Percentiles rank a stretch among this genome's conserved stretches.
Evolutionary conservation across 2,888 invertebrate species (phyloP).

Genomic region (Cephus pygmeus): DNA sequence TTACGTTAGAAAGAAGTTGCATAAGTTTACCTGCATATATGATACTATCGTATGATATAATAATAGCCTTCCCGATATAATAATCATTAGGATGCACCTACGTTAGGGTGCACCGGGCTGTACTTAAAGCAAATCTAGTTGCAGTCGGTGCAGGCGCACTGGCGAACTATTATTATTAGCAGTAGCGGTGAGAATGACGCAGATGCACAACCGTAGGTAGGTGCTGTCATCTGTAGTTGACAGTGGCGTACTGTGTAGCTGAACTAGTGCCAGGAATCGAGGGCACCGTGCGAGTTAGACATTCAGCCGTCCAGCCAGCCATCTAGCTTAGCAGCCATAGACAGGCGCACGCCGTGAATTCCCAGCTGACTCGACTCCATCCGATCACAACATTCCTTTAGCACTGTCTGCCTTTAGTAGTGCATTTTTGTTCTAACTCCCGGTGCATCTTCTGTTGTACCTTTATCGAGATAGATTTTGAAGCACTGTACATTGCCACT

Average conservation of each 20-base stretch:
- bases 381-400: background rate
- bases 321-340: background rate
- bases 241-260: background rate
- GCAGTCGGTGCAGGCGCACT: background rate
- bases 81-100: background rate
- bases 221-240: background rate
- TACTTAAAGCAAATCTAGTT: background rate
- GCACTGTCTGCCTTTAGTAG: background rate
- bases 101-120: background rate
- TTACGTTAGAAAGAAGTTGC: background rate
- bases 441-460: background rate
- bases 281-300: background rate
- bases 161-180: background rate
- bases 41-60: background rate
- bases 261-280: background rate
- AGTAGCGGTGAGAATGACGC: background rate
- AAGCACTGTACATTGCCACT: background rate
- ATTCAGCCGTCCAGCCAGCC: background rate
- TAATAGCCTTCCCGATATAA: no score
- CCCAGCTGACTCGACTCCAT: background rate
- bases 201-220: background rate
- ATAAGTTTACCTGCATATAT: background rate
- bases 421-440: background rate
- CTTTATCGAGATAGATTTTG: background rate
- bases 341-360: background rate